phyloP scores from a whole-genome alignment of 2,113 vertebrate genomes.

The Labeo rohita region DNA sequence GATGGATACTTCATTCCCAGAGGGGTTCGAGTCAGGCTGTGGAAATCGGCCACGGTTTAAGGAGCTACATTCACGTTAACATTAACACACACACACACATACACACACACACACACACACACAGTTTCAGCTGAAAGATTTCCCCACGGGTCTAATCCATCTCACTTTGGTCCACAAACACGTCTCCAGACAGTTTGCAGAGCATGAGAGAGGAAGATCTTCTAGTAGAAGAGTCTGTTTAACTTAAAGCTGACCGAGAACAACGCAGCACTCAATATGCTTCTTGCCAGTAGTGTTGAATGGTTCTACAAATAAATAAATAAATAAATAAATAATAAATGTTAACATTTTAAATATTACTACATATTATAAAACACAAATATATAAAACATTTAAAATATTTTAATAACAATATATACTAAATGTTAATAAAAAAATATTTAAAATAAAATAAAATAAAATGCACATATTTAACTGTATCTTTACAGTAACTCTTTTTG shows the following conservation, averaged over 20 bases:
- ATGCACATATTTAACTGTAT: no score
- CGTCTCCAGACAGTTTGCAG: conserved; percentile 59
- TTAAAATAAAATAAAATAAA: no score
- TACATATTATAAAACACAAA: no score
- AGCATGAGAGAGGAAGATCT: conserved; percentile 44
- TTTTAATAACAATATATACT: background rate
- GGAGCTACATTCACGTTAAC: conserved; percentile 44
- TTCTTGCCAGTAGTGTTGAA: conserved; percentile 56
- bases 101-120: conserved; percentile 25
- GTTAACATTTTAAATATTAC: background rate
- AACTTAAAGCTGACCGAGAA: conserved; percentile 57
- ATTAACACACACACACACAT: conserved; percentile 42
- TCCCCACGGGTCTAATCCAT: conserved; percentile 68
- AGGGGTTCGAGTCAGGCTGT: conserved; percentile 60
- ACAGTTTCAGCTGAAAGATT: conserved; percentile 57
- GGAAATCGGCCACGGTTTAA: conserved; percentile 59
- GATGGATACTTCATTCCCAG: conserved; percentile 60
- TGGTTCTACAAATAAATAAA: background rate
- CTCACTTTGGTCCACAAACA: conserved; percentile 73
- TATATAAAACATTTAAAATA: background rate
- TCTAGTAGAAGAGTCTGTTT: conserved; percentile 62
- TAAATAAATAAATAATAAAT: background rate
- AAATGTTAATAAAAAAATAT: no score
- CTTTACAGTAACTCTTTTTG: no score
- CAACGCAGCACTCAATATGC: conserved; percentile 45